Evolutionary conservation across 2,888 invertebrate species (phyloP).

Genomic region (Bursaphelenchus okinawaensis): DNA sequence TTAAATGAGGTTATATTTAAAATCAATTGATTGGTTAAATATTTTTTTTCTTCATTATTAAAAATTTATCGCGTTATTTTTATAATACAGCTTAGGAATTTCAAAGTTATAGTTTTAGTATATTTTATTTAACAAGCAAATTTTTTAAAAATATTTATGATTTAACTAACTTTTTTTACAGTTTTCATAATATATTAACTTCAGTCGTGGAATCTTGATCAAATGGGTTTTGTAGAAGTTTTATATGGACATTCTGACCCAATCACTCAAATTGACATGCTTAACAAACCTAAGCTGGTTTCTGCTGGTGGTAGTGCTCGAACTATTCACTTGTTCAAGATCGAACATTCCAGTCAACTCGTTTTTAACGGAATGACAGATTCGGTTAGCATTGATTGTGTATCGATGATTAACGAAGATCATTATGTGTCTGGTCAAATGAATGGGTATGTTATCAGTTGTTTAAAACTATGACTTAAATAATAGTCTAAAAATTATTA

Average conservation of each 20-base stretch:
- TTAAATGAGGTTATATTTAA: no score
- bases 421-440: conserved; percentile 86
- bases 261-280: conserved; percentile 79
- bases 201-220: conserved; percentile 90
- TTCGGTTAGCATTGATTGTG: conserved; percentile 75
- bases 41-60: no score
- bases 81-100: no score
- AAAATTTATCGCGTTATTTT: no score
- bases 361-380: conserved; percentile 61
- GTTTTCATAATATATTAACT: conserved; percentile 59
- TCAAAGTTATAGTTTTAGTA: no score
- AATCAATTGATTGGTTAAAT: no score
- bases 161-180: conserved; percentile 5
- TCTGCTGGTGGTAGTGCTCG: conserved; percentile 65
- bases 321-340: conserved; percentile 86
- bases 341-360: conserved; percentile 90
- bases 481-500: neutral
- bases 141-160: neutral
- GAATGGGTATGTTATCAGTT: conserved; percentile 69
- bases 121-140: no score
- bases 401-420: conserved; percentile 84
- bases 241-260: conserved; percentile 83
- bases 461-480: conserved; percentile 16
- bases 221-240: conserved; percentile 91
- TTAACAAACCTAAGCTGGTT: conserved; percentile 77